Percentiles rank a stretch among this genome's conserved stretches.
phyloP scores from a whole-genome alignment of 2,888 invertebrate genomes.

The Pemphredon lugubris region DNA sequence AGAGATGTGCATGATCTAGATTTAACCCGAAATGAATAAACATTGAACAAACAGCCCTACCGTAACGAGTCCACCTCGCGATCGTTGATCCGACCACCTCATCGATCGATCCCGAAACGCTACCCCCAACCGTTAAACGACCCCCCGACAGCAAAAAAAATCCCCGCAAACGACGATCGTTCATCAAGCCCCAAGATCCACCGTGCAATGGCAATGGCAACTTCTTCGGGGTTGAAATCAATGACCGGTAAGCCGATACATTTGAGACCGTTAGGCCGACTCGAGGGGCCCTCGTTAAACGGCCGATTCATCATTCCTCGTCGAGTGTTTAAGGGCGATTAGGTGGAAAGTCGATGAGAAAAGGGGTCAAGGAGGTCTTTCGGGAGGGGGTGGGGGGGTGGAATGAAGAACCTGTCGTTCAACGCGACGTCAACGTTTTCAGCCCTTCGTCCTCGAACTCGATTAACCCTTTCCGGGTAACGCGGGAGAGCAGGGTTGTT shows the following conservation, averaged over 20 bases:
- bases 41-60: no score
- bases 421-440: constrained; percentile 17
- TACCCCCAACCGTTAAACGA: no score
- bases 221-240: constrained; percentile 27
- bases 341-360: constrained; percentile 41
- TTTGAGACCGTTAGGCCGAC: constrained; percentile 8
- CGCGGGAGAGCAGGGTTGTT: constrained; percentile 8
- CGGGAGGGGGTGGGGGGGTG: constrained; percentile 24
- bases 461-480: constrained; percentile 49
- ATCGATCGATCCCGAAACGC: no score
- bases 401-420: constrained; percentile 28
- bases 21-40: no score
- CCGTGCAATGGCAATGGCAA: constrained; percentile 12
- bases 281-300: constrained; percentile 60
- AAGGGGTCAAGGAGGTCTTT: constrained; percentile 52
- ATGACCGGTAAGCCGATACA: constrained; percentile 51
- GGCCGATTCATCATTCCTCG: constrained; percentile 67
- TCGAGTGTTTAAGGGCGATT: constrained; percentile 65
- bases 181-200: constrained; percentile 10
- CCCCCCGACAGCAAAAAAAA: not conserved
- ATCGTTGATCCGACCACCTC: no score
- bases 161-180: constrained; percentile 7
- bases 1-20: no score
- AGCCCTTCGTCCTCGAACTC: constrained; percentile 34
- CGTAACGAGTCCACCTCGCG: not conserved